Percentiles rank a stretch among this genome's conserved stretches.
These are phyloP conservation scores for Nyctalus aviator DNA, from an alignment of 2,797 vertebrate species.

Conservation along the genomic window DNA sequence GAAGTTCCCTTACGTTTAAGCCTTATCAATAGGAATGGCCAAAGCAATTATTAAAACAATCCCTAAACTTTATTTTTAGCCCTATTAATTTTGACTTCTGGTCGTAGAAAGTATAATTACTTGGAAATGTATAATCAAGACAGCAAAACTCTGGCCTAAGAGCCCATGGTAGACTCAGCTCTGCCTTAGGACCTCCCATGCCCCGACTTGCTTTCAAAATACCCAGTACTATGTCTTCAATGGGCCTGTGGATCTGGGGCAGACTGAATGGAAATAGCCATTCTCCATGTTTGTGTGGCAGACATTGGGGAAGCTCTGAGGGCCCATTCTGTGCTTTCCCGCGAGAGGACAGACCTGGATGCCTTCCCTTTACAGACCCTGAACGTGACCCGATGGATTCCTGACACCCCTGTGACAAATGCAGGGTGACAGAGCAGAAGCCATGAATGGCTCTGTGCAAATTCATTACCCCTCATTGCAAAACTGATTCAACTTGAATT, in stretches of 20 bases:
- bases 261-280: not conserved
- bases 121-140: not conserved
- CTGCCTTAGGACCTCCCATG: not conserved
- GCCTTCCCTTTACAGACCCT: not conserved
- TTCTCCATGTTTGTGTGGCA: not conserved
- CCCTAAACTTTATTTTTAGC: not conserved
- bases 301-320: fast-evolving
- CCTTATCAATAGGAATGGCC: not conserved
- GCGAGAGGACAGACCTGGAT: not conserved
- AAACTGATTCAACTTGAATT: not conserved
- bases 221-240: not conserved
- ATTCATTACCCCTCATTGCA: not conserved
- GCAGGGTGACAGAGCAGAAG: not conserved
- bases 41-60: not conserved
- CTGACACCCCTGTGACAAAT: not conserved
- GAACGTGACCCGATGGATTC: not conserved
- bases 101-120: not conserved
- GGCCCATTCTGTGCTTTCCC: not conserved
- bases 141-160: not conserved
- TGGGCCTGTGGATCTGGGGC: not conserved
- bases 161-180: not conserved
- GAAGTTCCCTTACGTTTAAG: not conserved
- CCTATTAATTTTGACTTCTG: not conserved
- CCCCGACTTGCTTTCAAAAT: not conserved
- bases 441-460: not conserved